These are phyloP conservation scores for Oreortyx pictus DNA, from an alignment of 2,797 vertebrate genomes.

Conservation along the genomic window DNA sequence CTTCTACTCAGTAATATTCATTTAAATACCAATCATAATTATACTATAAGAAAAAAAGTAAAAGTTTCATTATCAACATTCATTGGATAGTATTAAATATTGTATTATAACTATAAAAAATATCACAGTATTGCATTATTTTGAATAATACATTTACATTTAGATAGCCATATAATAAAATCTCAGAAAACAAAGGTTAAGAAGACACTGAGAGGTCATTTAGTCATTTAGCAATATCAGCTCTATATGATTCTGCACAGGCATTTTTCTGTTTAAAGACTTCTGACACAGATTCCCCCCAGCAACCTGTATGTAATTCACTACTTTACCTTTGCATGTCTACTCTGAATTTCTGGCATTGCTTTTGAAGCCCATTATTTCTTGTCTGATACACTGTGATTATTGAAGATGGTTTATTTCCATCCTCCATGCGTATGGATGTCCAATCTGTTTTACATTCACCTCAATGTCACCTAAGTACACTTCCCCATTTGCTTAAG, in stretches of 20 bases:
- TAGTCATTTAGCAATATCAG: neutral
- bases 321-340: neutral
- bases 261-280: neutral
- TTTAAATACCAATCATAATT: neutral
- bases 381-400: neutral
- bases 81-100: neutral
- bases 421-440: neutral
- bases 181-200: neutral
- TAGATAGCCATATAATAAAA: neutral
- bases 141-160: constrained; percentile 20
- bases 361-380: neutral
- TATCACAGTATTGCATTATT: neutral
- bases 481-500: neutral
- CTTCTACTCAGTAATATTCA: neutral
- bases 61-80: neutral
- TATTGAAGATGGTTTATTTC: neutral
- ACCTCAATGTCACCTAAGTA: neutral
- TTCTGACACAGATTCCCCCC: neutral
- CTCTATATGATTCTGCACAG: neutral
- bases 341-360: neutral
- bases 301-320: neutral
- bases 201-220: neutral
- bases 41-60: neutral
- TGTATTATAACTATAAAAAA: constrained; percentile 4
- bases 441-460: neutral